Evolutionary conservation across 2,113 vertebrate genomes (phyloP).

Genomic region (Pithys albifrons): DNA sequence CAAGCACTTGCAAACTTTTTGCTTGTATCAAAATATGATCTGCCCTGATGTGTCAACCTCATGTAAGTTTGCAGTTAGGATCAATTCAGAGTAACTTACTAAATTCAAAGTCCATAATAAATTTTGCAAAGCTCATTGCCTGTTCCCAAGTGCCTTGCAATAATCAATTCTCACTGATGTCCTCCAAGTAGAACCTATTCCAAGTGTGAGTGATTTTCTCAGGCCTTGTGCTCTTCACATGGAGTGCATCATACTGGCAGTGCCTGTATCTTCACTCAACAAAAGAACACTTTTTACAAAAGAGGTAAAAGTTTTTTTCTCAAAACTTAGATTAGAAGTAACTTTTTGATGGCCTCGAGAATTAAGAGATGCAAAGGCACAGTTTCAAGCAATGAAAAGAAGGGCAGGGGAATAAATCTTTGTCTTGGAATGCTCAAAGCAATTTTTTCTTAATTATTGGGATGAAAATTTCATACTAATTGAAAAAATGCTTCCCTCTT

Average conservation of each 20-base stretch:
- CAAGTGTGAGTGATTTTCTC: neutral
- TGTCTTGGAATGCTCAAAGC: neutral
- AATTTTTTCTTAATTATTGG: neutral
- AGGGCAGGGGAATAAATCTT: neutral
- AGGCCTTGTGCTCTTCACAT: neutral
- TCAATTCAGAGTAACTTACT: neutral
- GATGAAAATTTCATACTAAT: neutral
- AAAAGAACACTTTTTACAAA: neutral
- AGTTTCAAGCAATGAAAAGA: neutral
- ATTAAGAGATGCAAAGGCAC: neutral
- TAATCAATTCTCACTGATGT: neutral
- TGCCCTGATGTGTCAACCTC: neutral
- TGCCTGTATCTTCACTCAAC: neutral
- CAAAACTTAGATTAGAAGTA: neutral
- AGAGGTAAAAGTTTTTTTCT: neutral
- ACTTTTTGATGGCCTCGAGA: neutral
- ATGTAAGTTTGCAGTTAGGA: neutral
- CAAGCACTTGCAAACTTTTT: neutral
- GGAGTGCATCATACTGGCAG: neutral
- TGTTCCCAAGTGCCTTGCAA: neutral
- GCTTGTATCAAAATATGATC: neutral
- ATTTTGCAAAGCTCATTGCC: neutral
- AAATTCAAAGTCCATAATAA: neutral
- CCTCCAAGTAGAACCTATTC: neutral
- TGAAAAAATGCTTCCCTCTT: neutral